phyloP scores from a whole-genome alignment of 2,113 vertebrate species.

The Barbus barbus region DNA sequence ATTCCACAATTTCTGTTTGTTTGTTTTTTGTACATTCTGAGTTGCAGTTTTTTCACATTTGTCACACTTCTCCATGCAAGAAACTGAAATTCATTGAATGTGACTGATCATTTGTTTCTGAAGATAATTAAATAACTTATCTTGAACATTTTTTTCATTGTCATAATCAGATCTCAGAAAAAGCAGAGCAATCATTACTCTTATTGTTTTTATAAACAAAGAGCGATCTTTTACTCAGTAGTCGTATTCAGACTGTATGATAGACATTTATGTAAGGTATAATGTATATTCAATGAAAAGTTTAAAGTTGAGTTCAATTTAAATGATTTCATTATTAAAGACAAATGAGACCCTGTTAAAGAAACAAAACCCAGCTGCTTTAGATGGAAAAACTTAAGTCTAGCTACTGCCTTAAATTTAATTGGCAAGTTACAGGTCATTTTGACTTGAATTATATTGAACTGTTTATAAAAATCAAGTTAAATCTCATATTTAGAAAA shows the following conservation, averaged over 20 bases:
- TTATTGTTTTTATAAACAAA: not conserved
- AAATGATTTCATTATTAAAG: not conserved
- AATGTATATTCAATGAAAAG: not conserved
- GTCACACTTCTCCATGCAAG: constrained; percentile 21
- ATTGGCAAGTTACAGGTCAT: not conserved
- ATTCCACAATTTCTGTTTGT: constrained; percentile 47
- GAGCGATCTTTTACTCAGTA: not conserved
- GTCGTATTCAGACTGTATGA: not conserved
- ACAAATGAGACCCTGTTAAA: too few relatives aligned
- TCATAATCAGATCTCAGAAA: not conserved
- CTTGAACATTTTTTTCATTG: not conserved
- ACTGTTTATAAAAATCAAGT: not conserved
- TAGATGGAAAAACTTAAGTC: not conserved
- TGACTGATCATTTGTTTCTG: constrained; percentile 5
- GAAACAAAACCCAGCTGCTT: too few relatives aligned
- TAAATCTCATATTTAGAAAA: too few relatives aligned
- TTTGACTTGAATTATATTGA: not conserved
- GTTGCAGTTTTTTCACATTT: not conserved
- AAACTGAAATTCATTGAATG: constrained; percentile 1
- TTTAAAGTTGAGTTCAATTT: not conserved
- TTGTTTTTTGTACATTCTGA: not conserved
- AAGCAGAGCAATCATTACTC: not conserved
- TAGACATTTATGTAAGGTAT: not conserved
- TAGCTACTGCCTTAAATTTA: not conserved
- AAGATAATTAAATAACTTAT: constrained; percentile 42